A percentile compares a stretch with the other conserved stretches of the same genome.
phyloP scores from a whole-genome alignment of 2,888 invertebrate species.

The Heliconius charithonia region DNA sequence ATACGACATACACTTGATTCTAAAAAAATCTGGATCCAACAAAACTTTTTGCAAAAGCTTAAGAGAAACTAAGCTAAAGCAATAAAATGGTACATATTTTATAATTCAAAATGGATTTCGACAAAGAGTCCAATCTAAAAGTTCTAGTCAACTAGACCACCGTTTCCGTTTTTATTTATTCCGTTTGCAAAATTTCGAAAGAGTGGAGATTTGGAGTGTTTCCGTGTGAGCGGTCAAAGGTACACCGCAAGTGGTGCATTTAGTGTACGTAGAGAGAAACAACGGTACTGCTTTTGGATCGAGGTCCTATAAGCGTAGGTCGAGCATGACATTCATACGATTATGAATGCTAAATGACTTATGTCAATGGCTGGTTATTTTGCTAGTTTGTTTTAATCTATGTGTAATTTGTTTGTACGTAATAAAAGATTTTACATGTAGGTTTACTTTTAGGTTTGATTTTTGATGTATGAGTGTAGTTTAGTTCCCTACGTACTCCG shows the following conservation, averaged over 20 bases:
- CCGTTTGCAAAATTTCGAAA: slow-evolving; percentile 23
- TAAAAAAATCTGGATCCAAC: background rate
- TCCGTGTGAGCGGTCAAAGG: slow-evolving; percentile 37
- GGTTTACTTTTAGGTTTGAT: too few species aligned
- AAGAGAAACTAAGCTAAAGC: slow-evolving; percentile 2
- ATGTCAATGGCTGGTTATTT: background rate
- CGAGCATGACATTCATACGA: slow-evolving; percentile 27
- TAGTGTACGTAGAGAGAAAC: slow-evolving; percentile 21
- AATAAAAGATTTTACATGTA: too few species aligned
- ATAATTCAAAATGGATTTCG: slow-evolving; percentile 16
- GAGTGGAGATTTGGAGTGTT: slow-evolving; percentile 25
- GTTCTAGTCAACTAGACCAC: slow-evolving; percentile 27
- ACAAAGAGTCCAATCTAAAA: slow-evolving; percentile 7
- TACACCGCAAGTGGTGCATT: slow-evolving; percentile 28
- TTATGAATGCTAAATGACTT: slow-evolving; percentile 17
- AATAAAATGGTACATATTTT: slow-evolving; percentile 5
- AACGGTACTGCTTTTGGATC: slow-evolving; percentile 25
- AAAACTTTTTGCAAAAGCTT: background rate
- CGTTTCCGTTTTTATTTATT: slow-evolving; percentile 30
- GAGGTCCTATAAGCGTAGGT: slow-evolving; percentile 11
- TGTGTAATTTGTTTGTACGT: background rate
- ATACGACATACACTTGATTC: too few species aligned
- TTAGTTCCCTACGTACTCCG: too few species aligned
- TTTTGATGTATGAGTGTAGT: too few species aligned
- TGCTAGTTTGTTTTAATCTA: background rate